Evolutionary conservation across 1,140 invertebrate species (phyloP).

Genomic region (Campodea augens): DNA sequence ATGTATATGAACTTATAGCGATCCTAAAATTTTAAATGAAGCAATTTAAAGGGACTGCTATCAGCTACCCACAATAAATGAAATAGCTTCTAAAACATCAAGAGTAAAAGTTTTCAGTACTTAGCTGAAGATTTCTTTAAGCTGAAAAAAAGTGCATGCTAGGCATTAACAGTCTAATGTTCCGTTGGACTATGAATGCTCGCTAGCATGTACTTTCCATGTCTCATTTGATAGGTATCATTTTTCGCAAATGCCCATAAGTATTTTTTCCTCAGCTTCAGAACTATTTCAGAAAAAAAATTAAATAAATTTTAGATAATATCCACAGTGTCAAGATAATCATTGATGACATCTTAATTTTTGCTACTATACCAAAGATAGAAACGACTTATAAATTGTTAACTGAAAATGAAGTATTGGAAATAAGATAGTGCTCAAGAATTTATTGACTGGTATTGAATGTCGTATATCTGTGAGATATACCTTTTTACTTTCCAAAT

Average conservation of each 20-base stretch:
- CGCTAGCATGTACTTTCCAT: not conserved
- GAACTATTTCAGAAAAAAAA: conserved; percentile 21
- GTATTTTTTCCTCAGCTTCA: conserved; percentile 17
- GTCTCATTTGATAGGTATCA: not conserved
- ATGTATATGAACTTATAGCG: conserved; percentile 18
- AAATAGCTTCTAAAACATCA: not conserved
- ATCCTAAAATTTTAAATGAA: conserved; percentile 15
- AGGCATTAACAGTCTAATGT: conserved; percentile 16
- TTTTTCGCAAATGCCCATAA: conserved; percentile 18
- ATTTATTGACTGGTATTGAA: too few species aligned
- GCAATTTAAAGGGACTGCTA: not conserved
- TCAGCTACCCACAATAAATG: not conserved
- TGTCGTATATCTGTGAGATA: too few species aligned
- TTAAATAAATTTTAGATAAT: conserved; percentile 17
- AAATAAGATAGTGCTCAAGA: too few species aligned
- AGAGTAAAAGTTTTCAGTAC: conserved; percentile 12
- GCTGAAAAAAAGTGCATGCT: too few species aligned
- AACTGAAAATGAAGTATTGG: too few species aligned
- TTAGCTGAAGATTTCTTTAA: too few species aligned
- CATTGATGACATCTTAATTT: conserved; percentile 22
- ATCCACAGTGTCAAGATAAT: conserved; percentile 19
- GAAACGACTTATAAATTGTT: conserved; percentile 16
- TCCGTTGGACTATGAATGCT: conserved; percentile 12
- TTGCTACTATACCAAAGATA: conserved; percentile 12
- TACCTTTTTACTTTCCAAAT: too few species aligned